Percentiles rank a stretch among this genome's conserved stretches.
Evolutionary conservation across 1,140 invertebrate species (phyloP).

Genomic region (Ectropis grisescens): DNA sequence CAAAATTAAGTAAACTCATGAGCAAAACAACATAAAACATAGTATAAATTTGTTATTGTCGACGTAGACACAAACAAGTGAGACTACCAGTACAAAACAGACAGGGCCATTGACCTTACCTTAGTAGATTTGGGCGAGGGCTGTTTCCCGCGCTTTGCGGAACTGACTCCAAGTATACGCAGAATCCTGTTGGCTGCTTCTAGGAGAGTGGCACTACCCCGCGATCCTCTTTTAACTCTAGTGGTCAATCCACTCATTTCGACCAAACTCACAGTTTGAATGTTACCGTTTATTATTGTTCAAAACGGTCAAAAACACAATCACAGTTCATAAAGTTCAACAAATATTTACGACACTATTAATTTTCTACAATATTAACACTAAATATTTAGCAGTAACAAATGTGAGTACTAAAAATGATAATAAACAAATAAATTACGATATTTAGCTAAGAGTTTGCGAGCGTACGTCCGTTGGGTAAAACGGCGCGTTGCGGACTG

Average conservation of each 20-base stretch:
- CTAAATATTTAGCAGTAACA: not conserved
- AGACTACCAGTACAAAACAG: conserved; percentile 8
- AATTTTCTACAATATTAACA: not conserved
- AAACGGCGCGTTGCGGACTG: conserved; percentile 54
- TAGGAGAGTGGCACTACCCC: conserved; percentile 67
- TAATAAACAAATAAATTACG: no score
- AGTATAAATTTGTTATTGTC: no score
- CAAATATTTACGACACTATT: not conserved
- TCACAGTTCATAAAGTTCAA: conserved; percentile 42
- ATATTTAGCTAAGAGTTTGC: conserved; percentile 8
- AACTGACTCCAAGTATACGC: conserved; percentile 63
- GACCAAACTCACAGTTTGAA: conserved; percentile 48
- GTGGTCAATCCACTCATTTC: conserved; percentile 69
- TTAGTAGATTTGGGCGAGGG: conserved; percentile 61
- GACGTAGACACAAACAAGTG: no score
- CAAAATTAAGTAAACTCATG: no score
- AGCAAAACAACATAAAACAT: no score
- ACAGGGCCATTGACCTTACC: conserved; percentile 50
- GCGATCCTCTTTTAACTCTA: conserved; percentile 68
- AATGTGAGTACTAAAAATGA: not conserved
- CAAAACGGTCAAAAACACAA: conserved; percentile 47
- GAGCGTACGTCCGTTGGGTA: conserved; percentile 36
- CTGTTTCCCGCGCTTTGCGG: conserved; percentile 65
- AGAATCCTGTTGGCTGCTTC: conserved; percentile 69
- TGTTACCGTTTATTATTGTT: conserved; percentile 46